Percentiles rank a stretch among this genome's conserved stretches.
Evolutionary conservation across 2,797 vertebrate species (phyloP).

Genomic region (Tragelaphus oryx): DNA sequence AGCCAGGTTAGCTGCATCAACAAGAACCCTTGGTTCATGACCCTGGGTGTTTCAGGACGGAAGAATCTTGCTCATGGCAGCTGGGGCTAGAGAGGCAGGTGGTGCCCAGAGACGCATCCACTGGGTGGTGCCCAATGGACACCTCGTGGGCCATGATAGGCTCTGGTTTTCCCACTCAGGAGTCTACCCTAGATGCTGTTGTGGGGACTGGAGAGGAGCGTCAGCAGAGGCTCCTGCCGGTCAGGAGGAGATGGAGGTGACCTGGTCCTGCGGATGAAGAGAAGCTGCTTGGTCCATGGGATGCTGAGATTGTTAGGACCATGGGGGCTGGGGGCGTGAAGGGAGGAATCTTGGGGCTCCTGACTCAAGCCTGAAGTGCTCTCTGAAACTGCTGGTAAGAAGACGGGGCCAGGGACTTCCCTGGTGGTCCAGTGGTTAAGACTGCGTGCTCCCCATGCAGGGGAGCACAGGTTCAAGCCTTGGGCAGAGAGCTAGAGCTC

Average conservation of each 20-base stretch:
- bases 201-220: background rate
- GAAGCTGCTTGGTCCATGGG: background rate
- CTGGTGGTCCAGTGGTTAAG: background rate
- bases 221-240: background rate
- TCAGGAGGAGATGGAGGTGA: background rate
- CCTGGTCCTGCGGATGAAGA: background rate
- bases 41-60: background rate
- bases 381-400: background rate
- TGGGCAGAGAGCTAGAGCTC: background rate
- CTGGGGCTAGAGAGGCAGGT: background rate
- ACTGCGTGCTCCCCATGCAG: background rate
- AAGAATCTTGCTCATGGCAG: background rate
- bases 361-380: background rate
- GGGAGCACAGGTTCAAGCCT: background rate
- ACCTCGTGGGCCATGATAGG: rapidly evolving
- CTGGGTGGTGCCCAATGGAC: background rate
- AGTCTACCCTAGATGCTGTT: background rate
- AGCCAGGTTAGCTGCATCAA: too few relatives aligned
- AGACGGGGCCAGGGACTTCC: background rate
- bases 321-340: rapidly evolving
- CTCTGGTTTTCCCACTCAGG: background rate
- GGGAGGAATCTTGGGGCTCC: background rate
- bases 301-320: background rate
- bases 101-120: background rate
- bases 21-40: background rate